Evolutionary conservation across 1,140 invertebrate genomes (phyloP).

Genomic region (Coelopa frigida): DNA sequence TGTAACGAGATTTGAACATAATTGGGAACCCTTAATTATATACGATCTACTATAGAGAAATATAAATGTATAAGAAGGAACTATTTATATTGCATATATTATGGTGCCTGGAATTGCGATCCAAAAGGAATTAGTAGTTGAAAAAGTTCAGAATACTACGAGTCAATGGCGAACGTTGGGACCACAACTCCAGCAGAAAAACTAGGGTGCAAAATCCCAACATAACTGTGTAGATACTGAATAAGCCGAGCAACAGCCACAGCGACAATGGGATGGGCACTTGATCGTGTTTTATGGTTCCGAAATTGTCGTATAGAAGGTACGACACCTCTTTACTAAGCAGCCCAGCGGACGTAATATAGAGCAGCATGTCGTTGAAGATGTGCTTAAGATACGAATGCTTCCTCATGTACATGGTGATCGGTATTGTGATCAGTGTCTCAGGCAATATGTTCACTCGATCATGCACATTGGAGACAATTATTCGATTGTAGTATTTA

Average conservation of each 20-base stretch:
- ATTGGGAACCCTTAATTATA: no score
- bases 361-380: conserved; percentile 24
- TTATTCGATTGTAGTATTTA: no score
- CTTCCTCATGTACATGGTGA: conserved; percentile 35
- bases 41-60: no score
- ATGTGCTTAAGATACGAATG: conserved; percentile 28
- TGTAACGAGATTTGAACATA: no score
- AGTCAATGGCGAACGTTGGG: not conserved
- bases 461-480: not conserved
- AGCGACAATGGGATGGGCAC: conserved; percentile 22
- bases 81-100: no score
- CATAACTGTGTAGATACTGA: conserved; percentile 13
- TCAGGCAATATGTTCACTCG: conserved; percentile 18
- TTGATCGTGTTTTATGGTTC: not conserved
- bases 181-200: conserved; percentile 21
- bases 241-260: conserved; percentile 23
- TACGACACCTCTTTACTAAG: no score
- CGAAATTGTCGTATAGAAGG: conserved; percentile 10
- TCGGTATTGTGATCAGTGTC: conserved; percentile 23
- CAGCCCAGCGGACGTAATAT: conserved; percentile 30
- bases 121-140: no score
- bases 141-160: conserved; percentile 8
- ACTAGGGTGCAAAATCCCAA: conserved; percentile 19
- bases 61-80: no score
- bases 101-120: no score